Percentiles rank a stretch among this genome's conserved stretches.
Evolutionary conservation across 2,888 invertebrate genomes (phyloP).

Genomic region (Pyrrhia umbra): DNA sequence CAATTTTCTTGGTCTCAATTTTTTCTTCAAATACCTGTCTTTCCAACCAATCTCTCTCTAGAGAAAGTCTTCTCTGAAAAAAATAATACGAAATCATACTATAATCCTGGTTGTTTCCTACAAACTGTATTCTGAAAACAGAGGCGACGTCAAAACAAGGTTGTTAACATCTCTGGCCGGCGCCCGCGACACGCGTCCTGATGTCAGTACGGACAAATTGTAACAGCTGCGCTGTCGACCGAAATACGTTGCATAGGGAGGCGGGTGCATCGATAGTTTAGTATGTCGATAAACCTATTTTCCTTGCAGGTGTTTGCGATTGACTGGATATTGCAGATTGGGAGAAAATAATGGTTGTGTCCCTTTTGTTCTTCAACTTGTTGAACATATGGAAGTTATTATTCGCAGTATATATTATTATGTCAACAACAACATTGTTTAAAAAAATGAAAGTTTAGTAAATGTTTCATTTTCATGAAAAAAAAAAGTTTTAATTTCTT

Average conservation of each 20-base stretch:
- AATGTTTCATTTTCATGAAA: too few species aligned
- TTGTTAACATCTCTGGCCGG: slow-evolving; percentile 83
- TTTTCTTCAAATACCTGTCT: neutral
- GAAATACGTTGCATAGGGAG: slow-evolving; percentile 79
- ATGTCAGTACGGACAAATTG: slow-evolving; percentile 80
- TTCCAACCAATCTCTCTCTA: slow-evolving; percentile 3
- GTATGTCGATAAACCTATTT: slow-evolving; percentile 5
- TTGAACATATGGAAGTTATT: too few species aligned
- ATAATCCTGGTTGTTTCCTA: slow-evolving; percentile 41
- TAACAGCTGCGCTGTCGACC: slow-evolving; percentile 84
- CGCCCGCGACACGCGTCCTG: slow-evolving; percentile 72
- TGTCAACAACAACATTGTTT: too few species aligned
- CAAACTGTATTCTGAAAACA: slow-evolving; percentile 76
- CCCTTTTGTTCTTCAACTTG: too few species aligned
- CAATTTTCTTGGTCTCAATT: too few species aligned
- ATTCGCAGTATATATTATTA: too few species aligned
- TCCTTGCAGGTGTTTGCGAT: neutral
- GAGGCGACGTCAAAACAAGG: slow-evolving; percentile 86
- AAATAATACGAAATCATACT: slow-evolving; percentile 39
- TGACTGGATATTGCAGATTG: neutral
- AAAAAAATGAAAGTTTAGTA: too few species aligned
- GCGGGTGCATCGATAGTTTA: slow-evolving; percentile 12
- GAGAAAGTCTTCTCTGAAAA: slow-evolving; percentile 7
- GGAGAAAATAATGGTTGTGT: too few species aligned
- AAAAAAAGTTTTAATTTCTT: too few species aligned